A percentile compares a stretch with the other conserved stretches of the same genome.
Conservation (phyloP, 2,888 invertebrate species). For the Aquatica leii region DNA sequence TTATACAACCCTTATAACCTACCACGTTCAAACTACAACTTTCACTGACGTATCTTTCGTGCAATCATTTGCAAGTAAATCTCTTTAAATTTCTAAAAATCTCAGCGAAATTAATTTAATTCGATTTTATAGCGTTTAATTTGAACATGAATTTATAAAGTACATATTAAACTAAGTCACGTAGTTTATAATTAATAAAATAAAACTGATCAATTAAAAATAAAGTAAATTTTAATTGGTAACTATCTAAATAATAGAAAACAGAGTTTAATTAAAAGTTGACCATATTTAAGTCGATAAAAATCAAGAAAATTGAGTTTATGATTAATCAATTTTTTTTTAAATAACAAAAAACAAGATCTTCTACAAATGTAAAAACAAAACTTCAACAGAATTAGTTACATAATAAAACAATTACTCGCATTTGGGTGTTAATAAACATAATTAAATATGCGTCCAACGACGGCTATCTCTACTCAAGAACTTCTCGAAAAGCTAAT, state of each 20-base stretch:
- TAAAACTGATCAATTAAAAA: not conserved
- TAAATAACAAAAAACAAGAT: too few species aligned
- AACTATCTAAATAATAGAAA: not conserved
- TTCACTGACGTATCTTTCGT: too few species aligned
- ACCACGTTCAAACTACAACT: not conserved
- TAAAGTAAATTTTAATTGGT: conserved; percentile 6
- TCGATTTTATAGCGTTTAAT: not conserved
- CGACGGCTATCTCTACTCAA: too few species aligned
- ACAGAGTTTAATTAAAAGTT: conserved; percentile 2
- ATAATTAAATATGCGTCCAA: too few species aligned
- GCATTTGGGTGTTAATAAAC: too few species aligned
- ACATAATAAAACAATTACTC: too few species aligned
- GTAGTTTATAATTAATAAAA: not conserved
- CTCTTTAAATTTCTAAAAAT: too few species aligned
- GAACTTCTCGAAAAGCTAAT: too few species aligned
- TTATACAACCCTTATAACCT: not conserved
- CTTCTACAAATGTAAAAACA: too few species aligned
- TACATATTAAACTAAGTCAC: not conserved
- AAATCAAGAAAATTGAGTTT: conserved; percentile 11
- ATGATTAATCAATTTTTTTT: not conserved
- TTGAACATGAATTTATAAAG: not conserved
- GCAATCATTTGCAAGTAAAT: too few species aligned
- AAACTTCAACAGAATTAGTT: too few species aligned
- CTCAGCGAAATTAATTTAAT: not conserved
- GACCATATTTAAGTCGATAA: not conserved